Base-by-base conservation (phyloP, 1,140 invertebrate genomes). In the Listronotus bonariensis region DNA sequence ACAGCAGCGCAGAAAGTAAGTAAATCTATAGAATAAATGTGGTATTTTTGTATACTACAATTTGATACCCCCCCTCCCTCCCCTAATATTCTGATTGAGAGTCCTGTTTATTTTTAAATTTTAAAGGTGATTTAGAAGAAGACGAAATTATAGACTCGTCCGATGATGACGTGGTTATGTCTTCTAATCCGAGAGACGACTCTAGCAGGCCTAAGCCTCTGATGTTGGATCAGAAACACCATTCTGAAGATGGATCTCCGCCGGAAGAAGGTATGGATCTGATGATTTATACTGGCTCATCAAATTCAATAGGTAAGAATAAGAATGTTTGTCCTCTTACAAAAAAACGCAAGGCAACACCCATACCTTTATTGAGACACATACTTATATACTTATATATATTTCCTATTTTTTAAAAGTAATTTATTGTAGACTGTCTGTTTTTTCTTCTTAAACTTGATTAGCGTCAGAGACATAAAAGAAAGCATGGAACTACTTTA, bases 1-100 rank as follows among this genome's bases (percentile, higher is more conserved):
- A 80, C 69, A 84, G 80, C 68, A 85, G 81, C 15, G 81, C 81
- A 18, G 82, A 86, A 56, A 84, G 84, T 84, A 76, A 74, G 68
- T 73, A 32, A n/a, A n/a, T n/a, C n/a, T n/a, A n/a, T n/a, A n/a
- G n/a, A n/a, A n/a, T n/a, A n/a, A n/a, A n/a, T n/a, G n/a, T n/a
- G n/a, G n/a, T n/a, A n/a, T n/a, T n/a, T n/a, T n/a, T n/a, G n/a
- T n/a, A n/a, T n/a, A n/a, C n/a, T n/a, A n/a, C n/a, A n/a, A n/a
- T n/a, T n/a, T n/a, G n/a, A n/a, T n/a, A n/a, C n/a, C n/a, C n/a
- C n/a, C n/a, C n/a, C n/a, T n/a, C n/a, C n/a, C n/a, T n/a, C n/a
- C n/a, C n/a, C n/a, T n/a, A n/a, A n/a, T n/a, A n/a, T n/a, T n/a
- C n/a, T n/a, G n/a, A n/a, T n/a, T n/a, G 20, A 26, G 20, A 3